phyloP scores from a whole-genome alignment of 2,113 vertebrate genomes.

The Oryzias woworae region DNA sequence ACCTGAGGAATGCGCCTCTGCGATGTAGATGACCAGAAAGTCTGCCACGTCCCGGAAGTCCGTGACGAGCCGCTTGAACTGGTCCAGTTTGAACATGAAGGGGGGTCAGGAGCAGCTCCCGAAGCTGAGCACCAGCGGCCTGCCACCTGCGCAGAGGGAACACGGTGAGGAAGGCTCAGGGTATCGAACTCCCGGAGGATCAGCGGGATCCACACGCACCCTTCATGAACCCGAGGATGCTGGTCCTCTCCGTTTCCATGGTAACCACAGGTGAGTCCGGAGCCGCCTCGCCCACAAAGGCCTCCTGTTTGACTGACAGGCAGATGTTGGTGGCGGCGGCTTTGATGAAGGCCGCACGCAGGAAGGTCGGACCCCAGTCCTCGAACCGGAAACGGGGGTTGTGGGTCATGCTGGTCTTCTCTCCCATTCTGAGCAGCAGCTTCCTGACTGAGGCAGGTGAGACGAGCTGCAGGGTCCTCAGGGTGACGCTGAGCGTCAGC shows the following conservation, averaged over 20 bases:
- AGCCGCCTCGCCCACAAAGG: constrained; percentile 73
- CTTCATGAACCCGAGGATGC: constrained; percentile 76
- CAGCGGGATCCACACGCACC: constrained; percentile 67
- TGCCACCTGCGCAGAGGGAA: constrained; percentile 66
- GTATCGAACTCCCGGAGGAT: no score
- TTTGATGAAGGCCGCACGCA: constrained; percentile 73
- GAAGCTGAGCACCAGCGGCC: constrained; percentile 89
- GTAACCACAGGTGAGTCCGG: constrained; percentile 82
- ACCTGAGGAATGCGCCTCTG: constrained; percentile 92
- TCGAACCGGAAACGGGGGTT: constrained; percentile 84
- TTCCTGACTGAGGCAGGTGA: constrained; percentile 76
- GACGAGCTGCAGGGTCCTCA: constrained; percentile 71
- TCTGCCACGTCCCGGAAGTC: constrained; percentile 85
- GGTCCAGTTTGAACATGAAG: constrained; percentile 87
- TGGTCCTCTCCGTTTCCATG: constrained; percentile 58
- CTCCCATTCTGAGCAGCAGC: constrained; percentile 72
- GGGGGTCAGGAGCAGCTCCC: constrained; percentile 97
- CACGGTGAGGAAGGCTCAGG: neutral
- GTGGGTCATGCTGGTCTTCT: constrained; percentile 72
- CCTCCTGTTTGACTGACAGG: constrained; percentile 81
- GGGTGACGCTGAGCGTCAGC: neutral
- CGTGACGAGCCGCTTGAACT: constrained; percentile 88
- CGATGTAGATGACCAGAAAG: constrained; percentile 90
- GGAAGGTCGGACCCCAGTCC: constrained; percentile 86
- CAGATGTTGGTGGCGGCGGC: constrained; percentile 74